Base-by-base conservation (phyloP, 2,113 vertebrate species). In the Aythya baeri region DNA sequence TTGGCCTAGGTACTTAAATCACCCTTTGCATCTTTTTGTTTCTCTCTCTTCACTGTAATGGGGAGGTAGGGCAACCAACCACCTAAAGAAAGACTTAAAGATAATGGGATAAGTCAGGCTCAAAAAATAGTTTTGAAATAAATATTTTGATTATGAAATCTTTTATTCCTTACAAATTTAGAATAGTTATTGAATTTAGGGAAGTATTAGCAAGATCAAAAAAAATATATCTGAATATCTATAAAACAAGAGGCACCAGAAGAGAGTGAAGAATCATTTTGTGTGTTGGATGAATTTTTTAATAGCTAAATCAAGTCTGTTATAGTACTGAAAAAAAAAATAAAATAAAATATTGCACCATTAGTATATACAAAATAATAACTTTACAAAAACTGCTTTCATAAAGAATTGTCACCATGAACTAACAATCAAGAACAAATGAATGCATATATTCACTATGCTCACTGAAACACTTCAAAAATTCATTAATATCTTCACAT, bases 381-480 rank as follows among this genome's bases (percentile, higher is more conserved):
- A 79, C 49, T 80, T 83, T 83, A 54, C 44, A 91, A 86, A 83
- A 82, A 86, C 11, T 77, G 58, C 13, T 83, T 92, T 93, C 73
- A 82, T 93, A 95, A 94, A 93, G 74, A 63, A 76, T 77, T 84
- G 46, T 80, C 91, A 86, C 44, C 36, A 62, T 73, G 54, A 91
- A 67, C 59, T 76, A 83, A 46, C 54, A 93, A 85, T 67, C 46
- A 66, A 91, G 13, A 27, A 22, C 21, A 94, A 96, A 94, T 91
- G 71, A 96, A 94, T 83, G 54, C 57, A 71, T 34, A 73, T 85
- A 93, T 95, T 67, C 62, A 63, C 17, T 72, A 32, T 44, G 21
- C 27, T 84, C 31, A 74, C n/a, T 92, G 86, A 97, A 96, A 88
- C 79, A 62, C 13, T 80, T 96, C 46, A 91, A 89, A 96, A 94